A percentile compares a stretch with the other conserved stretches of the same genome.
Evolutionary conservation across 2,113 vertebrate genomes (phyloP).

Genomic region (Nothoprocta pentlandii): DNA sequence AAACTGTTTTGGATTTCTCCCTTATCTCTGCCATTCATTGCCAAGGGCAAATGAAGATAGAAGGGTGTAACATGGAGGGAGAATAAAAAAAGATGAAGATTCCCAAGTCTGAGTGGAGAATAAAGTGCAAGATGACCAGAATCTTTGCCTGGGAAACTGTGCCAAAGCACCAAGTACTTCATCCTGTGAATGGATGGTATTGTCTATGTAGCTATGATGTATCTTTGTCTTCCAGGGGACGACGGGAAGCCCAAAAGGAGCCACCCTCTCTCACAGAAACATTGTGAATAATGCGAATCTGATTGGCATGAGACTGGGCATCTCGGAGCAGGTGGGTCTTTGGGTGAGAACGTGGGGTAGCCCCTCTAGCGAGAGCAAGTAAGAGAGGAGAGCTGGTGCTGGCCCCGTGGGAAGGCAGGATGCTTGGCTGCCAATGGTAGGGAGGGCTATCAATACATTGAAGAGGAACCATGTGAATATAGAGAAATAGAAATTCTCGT

Average conservation of each 20-base stretch:
- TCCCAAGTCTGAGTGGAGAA: not conserved
- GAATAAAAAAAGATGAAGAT: not conserved
- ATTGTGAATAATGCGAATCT: conserved; percentile 89
- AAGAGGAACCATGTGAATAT: no score
- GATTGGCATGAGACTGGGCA: conserved; percentile 80
- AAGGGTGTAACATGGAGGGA: not conserved
- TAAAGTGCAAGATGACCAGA: not conserved
- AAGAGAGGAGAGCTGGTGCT: not conserved
- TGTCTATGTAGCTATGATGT: not conserved
- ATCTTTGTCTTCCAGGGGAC: conserved; percentile 86
- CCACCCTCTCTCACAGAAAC: conserved; percentile 91
- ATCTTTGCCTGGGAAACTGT: not conserved
- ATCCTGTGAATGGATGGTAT: not conserved
- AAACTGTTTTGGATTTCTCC: not conserved
- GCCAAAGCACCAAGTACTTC: accelerated
- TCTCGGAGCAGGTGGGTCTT: conserved; percentile 80
- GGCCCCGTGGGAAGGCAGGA: not conserved
- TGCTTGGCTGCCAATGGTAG: not conserved
- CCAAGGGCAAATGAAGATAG: not conserved
- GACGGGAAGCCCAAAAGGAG: conserved; percentile 92
- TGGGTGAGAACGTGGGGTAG: accelerated
- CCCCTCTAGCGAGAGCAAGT: accelerated
- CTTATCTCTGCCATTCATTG: not conserved
- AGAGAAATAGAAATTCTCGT: not conserved
- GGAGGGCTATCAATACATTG: not conserved